Base-by-base conservation (phyloP, 2,113 vertebrate species). In the Rallus limicola region DNA sequence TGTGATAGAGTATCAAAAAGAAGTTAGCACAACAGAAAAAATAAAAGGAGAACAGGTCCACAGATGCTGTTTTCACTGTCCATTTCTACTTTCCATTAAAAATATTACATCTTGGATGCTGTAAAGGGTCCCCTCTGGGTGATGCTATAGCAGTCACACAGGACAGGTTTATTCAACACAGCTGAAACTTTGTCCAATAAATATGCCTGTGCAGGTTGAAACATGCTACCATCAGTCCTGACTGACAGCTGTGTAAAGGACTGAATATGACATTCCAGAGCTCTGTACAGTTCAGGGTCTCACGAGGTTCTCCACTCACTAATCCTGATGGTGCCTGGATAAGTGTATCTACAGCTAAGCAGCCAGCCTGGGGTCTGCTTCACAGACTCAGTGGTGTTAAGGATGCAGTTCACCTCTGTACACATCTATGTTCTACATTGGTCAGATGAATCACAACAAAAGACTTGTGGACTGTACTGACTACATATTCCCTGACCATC, bases 351-450 rank as follows among this genome's bases (percentile, higher is more conserved):
- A 19, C 12, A 63, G 40, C 44, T 81, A 40, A 83, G 26, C 34
- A 77, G 11, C 3, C 11, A 44, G 28, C 29, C 26, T 29, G 48
- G 42, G 15, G 15, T 3, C 50, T 15, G 24, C 24, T 78, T 89
- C 81, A 44, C 68, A 77, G 34, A 6, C 21, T 38, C 69, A 18
- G 4, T 42, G 53, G 19, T 56, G 19, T 68, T 91, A 33, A 56
- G 38, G 24, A 20, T 34, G 42, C 56, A 38, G 8, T 52, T 90
- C 23, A 56, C 5, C 29, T 75, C 53, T 87, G 15, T 71, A 53
- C 23, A 50, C 34, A 10, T 48, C 50, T 38, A 0, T 0, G 2
- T 21, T 78, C 33, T 29, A 0, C 3, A 2, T 68, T 71, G 38
- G 25, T 76, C 78, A 53, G 56, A 68, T 42, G 42, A 68, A 76